Evolutionary conservation across 2,113 vertebrate genomes (phyloP).

Genomic region (Falco punctatus): DNA sequence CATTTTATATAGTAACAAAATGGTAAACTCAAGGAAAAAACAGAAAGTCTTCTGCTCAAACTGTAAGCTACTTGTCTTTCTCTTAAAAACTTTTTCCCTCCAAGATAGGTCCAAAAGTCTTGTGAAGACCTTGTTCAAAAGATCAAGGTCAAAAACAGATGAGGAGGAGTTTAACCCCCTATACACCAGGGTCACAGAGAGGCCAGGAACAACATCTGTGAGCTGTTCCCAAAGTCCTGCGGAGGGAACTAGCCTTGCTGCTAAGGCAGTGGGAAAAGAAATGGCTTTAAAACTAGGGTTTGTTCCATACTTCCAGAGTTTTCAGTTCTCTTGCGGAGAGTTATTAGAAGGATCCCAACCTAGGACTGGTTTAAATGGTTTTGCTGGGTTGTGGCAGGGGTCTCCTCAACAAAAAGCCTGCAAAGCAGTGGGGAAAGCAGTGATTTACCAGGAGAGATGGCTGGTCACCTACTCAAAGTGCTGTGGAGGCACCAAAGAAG

Average conservation of each 20-base stretch:
- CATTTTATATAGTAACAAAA: not conserved
- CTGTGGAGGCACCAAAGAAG: not conserved
- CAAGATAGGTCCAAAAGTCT: not conserved
- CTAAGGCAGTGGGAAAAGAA: not conserved
- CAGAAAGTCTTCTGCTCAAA: not conserved
- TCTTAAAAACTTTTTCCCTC: not conserved
- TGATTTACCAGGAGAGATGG: not conserved
- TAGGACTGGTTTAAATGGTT: not conserved
- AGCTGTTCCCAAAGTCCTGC: not conserved
- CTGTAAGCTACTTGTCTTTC: not conserved
- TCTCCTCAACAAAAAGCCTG: not conserved
- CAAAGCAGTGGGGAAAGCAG: not conserved
- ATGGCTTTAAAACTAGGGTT: not conserved
- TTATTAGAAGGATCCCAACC: not conserved
- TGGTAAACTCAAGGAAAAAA: not conserved
- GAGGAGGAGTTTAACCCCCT: not conserved
- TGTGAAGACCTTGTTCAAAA: not conserved
- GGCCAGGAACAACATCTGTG: not conserved
- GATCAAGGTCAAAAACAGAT: rapidly evolving
- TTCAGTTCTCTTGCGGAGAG: not conserved
- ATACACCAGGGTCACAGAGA: not conserved
- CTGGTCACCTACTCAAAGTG: no score
- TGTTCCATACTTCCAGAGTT: not conserved
- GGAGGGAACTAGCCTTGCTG: not conserved
- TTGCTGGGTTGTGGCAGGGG: not conserved